Base-by-base conservation (phyloP, 2,888 invertebrate genomes). In the Pandemis heparana region DNA sequence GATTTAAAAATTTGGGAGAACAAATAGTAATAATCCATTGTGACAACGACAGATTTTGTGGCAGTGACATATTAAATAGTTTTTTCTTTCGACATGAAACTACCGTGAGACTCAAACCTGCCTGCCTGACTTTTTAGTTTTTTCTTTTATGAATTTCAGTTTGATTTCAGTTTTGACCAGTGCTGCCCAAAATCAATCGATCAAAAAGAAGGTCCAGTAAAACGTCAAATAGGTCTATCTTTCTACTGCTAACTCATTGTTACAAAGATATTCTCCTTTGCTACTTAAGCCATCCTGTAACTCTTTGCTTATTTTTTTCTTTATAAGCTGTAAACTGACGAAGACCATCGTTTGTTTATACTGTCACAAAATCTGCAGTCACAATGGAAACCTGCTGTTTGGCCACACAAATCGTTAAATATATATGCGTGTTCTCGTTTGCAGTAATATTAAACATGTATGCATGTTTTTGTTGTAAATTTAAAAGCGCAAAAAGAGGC, bases 11-110 rank as follows among this genome's bases (percentile, higher is more conserved):
- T 18, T 53, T 53, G 53, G 16, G 18, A 9, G 18, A 53, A 8
- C 18, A 53, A 53, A 53, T 8, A 53, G 53, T 18, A n/a, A 9
- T 18, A 53, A 18, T 53, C 53, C 53, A 53, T 53, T 53, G 0
- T 53, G 53, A 53, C 53, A 53, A 18, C 53, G 53, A 53, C 53
- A 53, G 53, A 53, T 53, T 53, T 53, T 53, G 53, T 53, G 53
- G 53, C 53, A 53, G 53, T 53, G 53, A 53, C 53, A 53, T 16
- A 9, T 9, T 7, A 1, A 8, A 18, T 9, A 16, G 2, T 53
- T 53, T 53, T 18, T 53, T 53, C 53, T 18, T 51, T 8, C n/a
- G n/a, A n/a, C n/a, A n/a, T n/a, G n/a, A n/a, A n/a, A n/a, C n/a
- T n/a, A n/a, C n/a, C n/a, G n/a, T n/a, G n/a, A n/a, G n/a, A n/a